Base-by-base conservation (phyloP, 2,888 invertebrate genomes). In the Strigamia transsilvanica region DNA sequence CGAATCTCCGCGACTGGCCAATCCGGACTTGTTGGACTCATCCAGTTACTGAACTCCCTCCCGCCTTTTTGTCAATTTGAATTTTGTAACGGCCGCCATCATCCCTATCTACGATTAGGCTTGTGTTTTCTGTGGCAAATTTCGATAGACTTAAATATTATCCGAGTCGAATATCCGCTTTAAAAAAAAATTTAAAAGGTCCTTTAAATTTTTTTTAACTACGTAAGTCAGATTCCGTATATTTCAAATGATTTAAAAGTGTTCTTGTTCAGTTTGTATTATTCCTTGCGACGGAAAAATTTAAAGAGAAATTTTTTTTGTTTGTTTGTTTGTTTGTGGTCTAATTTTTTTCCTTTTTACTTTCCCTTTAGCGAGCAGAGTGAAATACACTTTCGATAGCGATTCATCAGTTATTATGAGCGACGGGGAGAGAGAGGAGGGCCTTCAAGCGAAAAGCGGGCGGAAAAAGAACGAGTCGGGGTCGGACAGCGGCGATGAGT, bases 401-500 rank as follows among this genome's bases (percentile, higher is more conserved):
- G 83, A 51, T 51, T 77, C 77, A 77, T 51, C 84, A 12, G 84
- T 83, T 61, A 80, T 79, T n/a, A 42, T 84, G 21, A 84, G 83
- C 41, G 79, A 83, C 23, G 51, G 83, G 80, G 83, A 84, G 79
- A 38, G 41, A 51, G 84, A 83, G 42, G 84, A 84, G 73, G 83
- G 82, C 18, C 15, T 23, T 5, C 82, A 66, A 18, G 56, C 79
- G 18, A 79, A 51, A 51, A 51, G 51, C 51, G 51, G 51, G 51
- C 51, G 51, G 51, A 51, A 78, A 15, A 82, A 80, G 23, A 23
- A 82, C 27, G 84, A 83, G 38, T 61, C 77, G 7, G 91, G 91
- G 88, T 88, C 88, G 79, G 88, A 87, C 34, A 90, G 90, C 83
- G 88, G 88, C 83, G 92, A 91, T 79, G 81, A 66, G n/a, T 80